A percentile compares a stretch with the other conserved stretches of the same genome.
Conservation (phyloP, 1,140 invertebrate species). For the Tetragnatha versicolor region DNA sequence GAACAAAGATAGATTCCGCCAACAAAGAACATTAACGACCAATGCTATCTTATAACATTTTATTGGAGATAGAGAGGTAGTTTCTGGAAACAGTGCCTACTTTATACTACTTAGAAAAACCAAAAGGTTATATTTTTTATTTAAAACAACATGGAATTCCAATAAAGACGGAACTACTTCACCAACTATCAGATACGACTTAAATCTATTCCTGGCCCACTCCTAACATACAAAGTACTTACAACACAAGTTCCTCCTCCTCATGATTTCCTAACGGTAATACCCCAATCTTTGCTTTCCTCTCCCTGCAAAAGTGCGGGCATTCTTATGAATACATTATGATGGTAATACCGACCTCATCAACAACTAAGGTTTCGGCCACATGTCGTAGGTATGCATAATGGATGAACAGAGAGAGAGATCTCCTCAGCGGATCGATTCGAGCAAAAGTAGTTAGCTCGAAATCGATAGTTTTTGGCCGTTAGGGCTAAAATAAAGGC, state of each 20-base stretch:
- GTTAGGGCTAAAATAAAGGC: slow-evolving; percentile 8
- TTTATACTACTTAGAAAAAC: too few relatives aligned
- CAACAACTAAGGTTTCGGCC: slow-evolving; percentile 17
- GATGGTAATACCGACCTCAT: slow-evolving; percentile 1
- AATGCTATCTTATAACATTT: too few relatives aligned
- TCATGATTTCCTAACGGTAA: neutral
- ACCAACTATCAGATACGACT: neutral
- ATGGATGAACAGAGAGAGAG: slow-evolving; percentile 1
- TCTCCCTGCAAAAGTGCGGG: neutral
- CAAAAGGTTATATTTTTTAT: too few relatives aligned
- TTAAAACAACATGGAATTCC: too few relatives aligned
- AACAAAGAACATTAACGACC: too few relatives aligned
- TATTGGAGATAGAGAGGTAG: too few relatives aligned
- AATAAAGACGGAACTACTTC: neutral
- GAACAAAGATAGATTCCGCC: too few relatives aligned
- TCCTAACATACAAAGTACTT: neutral
- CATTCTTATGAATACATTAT: slow-evolving; percentile 24
- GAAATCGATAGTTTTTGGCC: slow-evolving; percentile 20
- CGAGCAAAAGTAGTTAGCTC: slow-evolving; percentile 16
- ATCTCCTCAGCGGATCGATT: neutral
- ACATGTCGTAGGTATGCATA: slow-evolving; percentile 25
- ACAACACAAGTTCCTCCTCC: neutral
- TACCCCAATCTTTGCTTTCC: slow-evolving; percentile 1
- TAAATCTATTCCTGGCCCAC: neutral
- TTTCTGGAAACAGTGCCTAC: too few relatives aligned